Evolutionary conservation across 2,888 invertebrate species (phyloP).

Genomic region (Lathronympha strigana): DNA sequence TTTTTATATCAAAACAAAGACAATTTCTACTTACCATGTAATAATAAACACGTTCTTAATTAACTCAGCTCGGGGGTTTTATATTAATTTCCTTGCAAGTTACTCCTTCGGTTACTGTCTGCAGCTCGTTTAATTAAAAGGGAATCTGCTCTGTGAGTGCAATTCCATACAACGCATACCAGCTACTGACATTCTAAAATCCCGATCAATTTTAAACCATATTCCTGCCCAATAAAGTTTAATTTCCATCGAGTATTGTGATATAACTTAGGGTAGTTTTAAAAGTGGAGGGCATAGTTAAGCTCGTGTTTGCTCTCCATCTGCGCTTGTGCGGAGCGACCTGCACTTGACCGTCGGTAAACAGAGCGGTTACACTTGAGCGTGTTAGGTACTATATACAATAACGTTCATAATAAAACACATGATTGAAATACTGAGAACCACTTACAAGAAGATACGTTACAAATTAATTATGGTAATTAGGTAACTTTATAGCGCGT

Average conservation of each 20-base stretch:
- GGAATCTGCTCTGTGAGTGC: slow-evolving; percentile 45
- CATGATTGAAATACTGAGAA: no score
- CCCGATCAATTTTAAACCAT: background rate
- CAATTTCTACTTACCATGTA: no score
- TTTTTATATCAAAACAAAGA: no score
- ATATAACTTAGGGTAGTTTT: no score
- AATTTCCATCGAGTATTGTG: background rate
- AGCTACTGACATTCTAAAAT: background rate
- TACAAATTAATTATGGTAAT: no score
- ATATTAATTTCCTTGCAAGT: slow-evolving; percentile 46
- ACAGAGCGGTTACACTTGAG: slow-evolving; percentile 21
- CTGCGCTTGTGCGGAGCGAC: slow-evolving; percentile 42
- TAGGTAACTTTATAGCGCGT: no score
- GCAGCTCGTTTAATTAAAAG: slow-evolving; percentile 48
- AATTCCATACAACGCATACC: background rate
- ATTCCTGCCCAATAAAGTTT: background rate
- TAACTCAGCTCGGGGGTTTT: slow-evolving; percentile 40
- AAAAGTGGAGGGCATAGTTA: slow-evolving; percentile 34
- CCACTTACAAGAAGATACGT: no score
- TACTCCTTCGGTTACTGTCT: slow-evolving; percentile 42
- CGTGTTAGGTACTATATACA: slow-evolving; percentile 3
- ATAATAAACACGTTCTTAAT: no score
- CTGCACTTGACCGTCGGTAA: slow-evolving; percentile 38
- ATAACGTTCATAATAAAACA: no score
- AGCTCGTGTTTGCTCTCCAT: slow-evolving; percentile 46